phyloP scores from a whole-genome alignment of 2,888 invertebrate species.

The Parnassius glacialis region DNA sequence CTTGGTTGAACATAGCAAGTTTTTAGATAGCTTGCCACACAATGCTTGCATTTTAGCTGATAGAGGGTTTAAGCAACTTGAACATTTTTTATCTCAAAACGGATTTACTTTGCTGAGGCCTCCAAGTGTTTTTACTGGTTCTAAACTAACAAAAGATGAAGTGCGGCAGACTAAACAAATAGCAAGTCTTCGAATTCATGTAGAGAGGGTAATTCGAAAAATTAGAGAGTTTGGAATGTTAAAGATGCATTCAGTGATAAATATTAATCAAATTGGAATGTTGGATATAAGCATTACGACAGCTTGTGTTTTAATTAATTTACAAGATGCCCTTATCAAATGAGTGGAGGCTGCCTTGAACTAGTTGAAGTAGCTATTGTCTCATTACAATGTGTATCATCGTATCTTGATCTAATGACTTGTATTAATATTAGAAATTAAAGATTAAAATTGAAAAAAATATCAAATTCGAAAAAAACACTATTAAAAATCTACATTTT shows the following conservation, averaged over 20 bases:
- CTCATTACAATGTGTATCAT: too few relatives aligned
- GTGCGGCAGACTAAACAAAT: conserved; percentile 33
- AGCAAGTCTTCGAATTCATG: conserved; percentile 33
- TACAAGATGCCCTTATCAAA: too few relatives aligned
- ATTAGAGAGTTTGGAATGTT: conserved; percentile 34
- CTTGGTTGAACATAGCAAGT: conserved; percentile 32
- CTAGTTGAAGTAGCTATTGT: too few relatives aligned
- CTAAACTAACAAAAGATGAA: conserved; percentile 30
- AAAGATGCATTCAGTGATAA: conserved; percentile 32
- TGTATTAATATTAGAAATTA: too few relatives aligned
- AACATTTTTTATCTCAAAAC: conserved; percentile 22
- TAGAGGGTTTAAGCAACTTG: conserved; percentile 36
- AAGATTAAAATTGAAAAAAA: too few relatives aligned
- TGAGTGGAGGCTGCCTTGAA: too few relatives aligned
- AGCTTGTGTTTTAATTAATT: conserved; percentile 35
- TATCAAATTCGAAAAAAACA: too few relatives aligned
- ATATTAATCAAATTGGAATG: conserved; percentile 25
- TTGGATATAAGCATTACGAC: conserved; percentile 34
- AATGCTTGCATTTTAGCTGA: conserved; percentile 32
- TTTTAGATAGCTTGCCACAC: conserved; percentile 28
- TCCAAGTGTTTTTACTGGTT: conserved; percentile 29
- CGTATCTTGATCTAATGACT: too few relatives aligned
- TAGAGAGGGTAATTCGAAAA: conserved; percentile 33
- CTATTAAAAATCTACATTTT: too few relatives aligned
- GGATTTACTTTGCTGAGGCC: conserved; percentile 28